Conservation (phyloP, 2,888 invertebrate species). For the Trichopoda pennipes region DNA sequence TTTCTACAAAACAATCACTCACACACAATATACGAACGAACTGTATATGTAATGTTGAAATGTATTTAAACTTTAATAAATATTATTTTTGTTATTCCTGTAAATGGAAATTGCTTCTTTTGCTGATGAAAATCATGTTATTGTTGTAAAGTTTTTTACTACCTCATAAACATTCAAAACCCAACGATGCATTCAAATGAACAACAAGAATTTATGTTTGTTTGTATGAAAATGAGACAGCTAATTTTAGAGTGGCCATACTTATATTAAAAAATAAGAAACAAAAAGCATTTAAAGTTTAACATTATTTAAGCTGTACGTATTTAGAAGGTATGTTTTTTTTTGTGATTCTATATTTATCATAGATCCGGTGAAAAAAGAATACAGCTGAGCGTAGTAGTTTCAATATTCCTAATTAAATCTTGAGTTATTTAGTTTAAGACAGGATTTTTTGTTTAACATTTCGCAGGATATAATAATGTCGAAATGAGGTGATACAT, state of each 20-base stretch:
- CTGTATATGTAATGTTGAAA: not conserved
- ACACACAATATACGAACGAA: conserved; percentile 1
- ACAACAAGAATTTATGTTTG: conserved; percentile 45
- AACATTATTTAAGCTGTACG: not conserved
- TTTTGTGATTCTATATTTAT: no score
- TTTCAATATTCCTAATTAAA: no score
- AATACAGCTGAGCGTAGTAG: no score
- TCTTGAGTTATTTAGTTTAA: no score
- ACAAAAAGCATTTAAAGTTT: no score
- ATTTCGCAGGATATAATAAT: no score
- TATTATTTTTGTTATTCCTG: not conserved
- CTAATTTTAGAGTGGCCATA: conserved; percentile 2
- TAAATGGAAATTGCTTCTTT: conserved; percentile 9
- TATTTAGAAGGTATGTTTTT: no score
- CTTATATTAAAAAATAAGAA: not conserved
- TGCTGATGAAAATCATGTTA: conserved; percentile 21
- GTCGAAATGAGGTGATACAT: no score
- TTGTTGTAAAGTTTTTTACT: conserved; percentile 26
- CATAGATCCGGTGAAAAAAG: no score
- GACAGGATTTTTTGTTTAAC: no score
- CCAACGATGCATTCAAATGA: conserved; percentile 45
- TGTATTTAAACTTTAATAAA: conserved; percentile 38
- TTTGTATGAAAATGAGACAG: conserved; percentile 28
- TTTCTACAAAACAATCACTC: conserved; percentile 7
- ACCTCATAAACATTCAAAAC: conserved; percentile 37